Base-by-base conservation (phyloP, 2,888 invertebrate genomes). In the Argyra leucocephala region DNA sequence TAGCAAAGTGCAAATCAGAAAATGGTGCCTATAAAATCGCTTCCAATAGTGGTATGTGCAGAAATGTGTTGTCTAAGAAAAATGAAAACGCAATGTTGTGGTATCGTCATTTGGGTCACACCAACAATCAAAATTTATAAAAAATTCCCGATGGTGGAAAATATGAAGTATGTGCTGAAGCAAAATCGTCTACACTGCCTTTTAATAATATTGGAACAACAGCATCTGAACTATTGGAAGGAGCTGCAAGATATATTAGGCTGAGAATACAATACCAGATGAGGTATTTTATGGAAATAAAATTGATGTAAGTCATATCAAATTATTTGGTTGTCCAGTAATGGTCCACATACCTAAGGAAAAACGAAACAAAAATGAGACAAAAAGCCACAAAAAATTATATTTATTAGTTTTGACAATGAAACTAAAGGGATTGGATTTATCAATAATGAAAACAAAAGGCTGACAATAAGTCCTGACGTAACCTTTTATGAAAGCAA, bases 211-310 rank as follows among this genome's bases (percentile, higher is more conserved):
- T 15, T 69, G 70, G 61, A 67, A 66, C 66, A 31, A 66, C 12
- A 65, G 68, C 37, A 2, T 37, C 63, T 12, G 24, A 65, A n/a
- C 1, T 68, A 22, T 67, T 69, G 57, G 67, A 68, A 22, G 69
- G 69, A 36, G 68, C 68, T 24, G 61, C 68, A n/a, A 65, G 64
- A n/a, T 70, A 70, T 62, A 18, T 57, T 31, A 63, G 4, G 3
- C 21, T 48, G 62, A 63, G 63, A 69, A 69, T 66, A 76, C n/a
- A n/a, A 76, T 75, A 1, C 76, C 79, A 4, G 71, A 73, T 63
- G 77, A 78, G 67, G 21, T 72, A 4, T 79, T 77, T 76, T 67
- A 70, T 61, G 72, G 74, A 15, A 67, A 67, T 4, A 75, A 74
- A 67, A 73, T 74, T 12, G 68, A 76, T 66, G 57, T 80, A 0